Conservation (phyloP, 2,888 invertebrate genomes). For the Agrochola lychnidis region DNA sequence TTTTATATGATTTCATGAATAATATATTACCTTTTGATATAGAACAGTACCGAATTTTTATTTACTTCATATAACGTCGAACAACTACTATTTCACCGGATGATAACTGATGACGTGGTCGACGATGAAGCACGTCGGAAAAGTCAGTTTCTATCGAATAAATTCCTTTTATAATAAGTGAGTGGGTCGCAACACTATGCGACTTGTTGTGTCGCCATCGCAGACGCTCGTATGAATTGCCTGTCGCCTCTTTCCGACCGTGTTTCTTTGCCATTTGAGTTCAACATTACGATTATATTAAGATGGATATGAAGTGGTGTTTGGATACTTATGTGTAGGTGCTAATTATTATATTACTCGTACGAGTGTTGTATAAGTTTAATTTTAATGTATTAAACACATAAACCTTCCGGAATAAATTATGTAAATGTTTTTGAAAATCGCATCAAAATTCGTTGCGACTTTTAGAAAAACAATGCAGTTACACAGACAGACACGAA, state of each 20-base stretch:
- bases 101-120: background rate
- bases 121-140: background rate
- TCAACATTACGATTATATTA: conserved; percentile 50
- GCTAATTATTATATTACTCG: background rate
- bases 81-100: too few relatives aligned
- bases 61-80: too few relatives aligned
- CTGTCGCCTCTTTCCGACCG: conserved; percentile 74
- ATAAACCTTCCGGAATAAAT: too few relatives aligned
- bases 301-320: conserved; percentile 44
- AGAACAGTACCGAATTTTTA: too few relatives aligned
- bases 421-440: too few relatives aligned
- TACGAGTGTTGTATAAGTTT: too few relatives aligned
- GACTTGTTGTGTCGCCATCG: conserved; percentile 67
- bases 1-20: too few relatives aligned
- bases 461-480: too few relatives aligned
- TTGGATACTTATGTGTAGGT: background rate
- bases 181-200: conserved; percentile 59
- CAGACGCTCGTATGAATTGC: conserved; percentile 76
- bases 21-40: too few relatives aligned
- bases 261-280: conserved; percentile 76
- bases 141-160: conserved; percentile 11
- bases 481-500: too few relatives aligned
- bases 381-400: too few relatives aligned
- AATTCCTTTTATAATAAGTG: conserved; percentile 18
- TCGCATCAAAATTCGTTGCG: too few relatives aligned